Evolutionary conservation across 1,140 invertebrate genomes (phyloP), one percentile per base, ranked within the genome.

Genomic region (Microplitis demolitor): DNA sequence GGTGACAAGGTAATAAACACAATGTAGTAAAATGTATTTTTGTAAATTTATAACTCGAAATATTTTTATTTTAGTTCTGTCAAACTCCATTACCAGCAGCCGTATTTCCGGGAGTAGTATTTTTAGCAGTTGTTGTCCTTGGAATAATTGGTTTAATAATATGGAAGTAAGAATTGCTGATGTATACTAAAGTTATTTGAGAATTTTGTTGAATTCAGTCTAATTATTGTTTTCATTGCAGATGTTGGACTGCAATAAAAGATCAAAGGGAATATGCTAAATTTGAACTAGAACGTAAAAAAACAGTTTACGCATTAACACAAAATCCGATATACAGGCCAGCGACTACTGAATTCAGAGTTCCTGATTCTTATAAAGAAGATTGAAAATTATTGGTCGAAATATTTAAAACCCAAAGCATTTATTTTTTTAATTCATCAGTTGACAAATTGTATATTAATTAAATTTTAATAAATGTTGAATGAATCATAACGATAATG

Each of bases 281-380:
- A 50, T 82, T 82, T n/a, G 75, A 76, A 24, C 14, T 58, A 34
- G 79, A 82, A 39, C 74, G 33, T 4, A 71, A 75, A 8, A 78
- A 68, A 35, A 81, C 79, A 3, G 58, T 81, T 11, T 80, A 77
- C n/a, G 75, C 71, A 14, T 54, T 78, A 9, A 66, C 72, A 0
- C 69, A 78, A 37, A 82, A 82, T 79, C 81, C 81, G 16, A 54
- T 82, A 39, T 82, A 76, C 39, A 74, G 71, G 54, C 74, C 80
- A 14, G 74, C 81, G 0, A 74, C 35, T 9, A 76, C 64, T 9
- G 8, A 33, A 39, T 81, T 77, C 16, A 61, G 58, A 5, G 81
- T 82, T 33, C 81, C 81, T 4, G 56, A 71, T 1, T 64, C 72
- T 39, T 78, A 69, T 31, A 80, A 78, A 66, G 79, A 82, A 6